Evolutionary conservation across 1,140 invertebrate species (phyloP), one percentile per base, ranked within the genome.

Genomic region (Maconellicoccus hirsutus): DNA sequence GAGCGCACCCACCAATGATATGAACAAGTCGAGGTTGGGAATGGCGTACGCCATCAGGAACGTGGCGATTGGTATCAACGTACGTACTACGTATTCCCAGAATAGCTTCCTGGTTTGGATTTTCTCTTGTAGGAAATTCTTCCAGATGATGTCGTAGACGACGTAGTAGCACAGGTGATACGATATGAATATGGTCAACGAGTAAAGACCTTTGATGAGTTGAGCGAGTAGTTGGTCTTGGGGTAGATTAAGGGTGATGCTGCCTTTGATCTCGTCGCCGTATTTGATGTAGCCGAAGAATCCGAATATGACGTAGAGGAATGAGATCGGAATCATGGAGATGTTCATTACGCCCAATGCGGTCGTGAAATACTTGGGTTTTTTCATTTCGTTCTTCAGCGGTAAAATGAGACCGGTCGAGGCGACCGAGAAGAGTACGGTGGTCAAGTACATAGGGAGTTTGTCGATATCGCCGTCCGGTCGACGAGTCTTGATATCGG

Each of bases 151-250:
- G 42, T 81, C 79, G 29, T 85, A 78, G 16, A 86, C 83, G 0
- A 88, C 84, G 75, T 86, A 88, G 52, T 86, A 80, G 78, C 87
- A 86, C 39, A 88, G 76, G 14, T 81, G 81, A 77, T 85, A 86
- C 0, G 81, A 80, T 16, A 85, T 77, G 75, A 84, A 85, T 42
- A 86, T 82, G 4, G 83, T 79, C 1, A 83, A 21, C 0, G 83
- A 79, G 79, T 85, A 85, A 74, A 83, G 78, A 3, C 86, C 71
- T 73, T 82, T 79, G 25, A 85, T 82, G 27, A 76, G 72, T 72
- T 83, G 76, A 71, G 83, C 82, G 10, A 84, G 75, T 75, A 83
- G 27, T 63, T 80, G 76, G 1, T 74, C 74, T 19, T 70, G 27
- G 0, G 79, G 79, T 16, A 80, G 71, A 73, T 80, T 80, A 4